Evolutionary conservation across 2,888 invertebrate species (phyloP).

Genomic region (Leptinotarsa rubiginosa): DNA sequence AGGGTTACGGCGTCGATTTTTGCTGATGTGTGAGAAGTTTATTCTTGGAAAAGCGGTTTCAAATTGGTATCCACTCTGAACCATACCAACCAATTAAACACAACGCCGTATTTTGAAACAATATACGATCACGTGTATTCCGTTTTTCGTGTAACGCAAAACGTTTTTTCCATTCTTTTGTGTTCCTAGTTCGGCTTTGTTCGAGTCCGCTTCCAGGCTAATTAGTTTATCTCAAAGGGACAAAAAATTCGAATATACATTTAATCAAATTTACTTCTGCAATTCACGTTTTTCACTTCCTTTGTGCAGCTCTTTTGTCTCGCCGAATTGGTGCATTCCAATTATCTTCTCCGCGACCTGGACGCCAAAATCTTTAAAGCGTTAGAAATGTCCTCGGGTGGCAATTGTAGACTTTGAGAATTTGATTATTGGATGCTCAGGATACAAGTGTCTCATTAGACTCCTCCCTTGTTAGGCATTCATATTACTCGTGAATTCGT

Average conservation of each 20-base stretch:
- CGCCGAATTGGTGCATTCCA: slow-evolving; percentile 11
- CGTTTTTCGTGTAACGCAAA: slow-evolving; percentile 1
- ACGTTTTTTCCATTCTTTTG: slow-evolving; percentile 2
- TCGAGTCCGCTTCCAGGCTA: neutral
- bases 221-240: slow-evolving; percentile 23
- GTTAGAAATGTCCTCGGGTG: neutral
- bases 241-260: slow-evolving; percentile 29
- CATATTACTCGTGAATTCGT: too few species aligned
- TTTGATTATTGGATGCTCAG: too few species aligned
- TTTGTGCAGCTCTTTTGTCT: slow-evolving; percentile 18
- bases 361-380: neutral
- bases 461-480: too few species aligned
- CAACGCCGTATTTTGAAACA: neutral
- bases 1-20: too few species aligned
- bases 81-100: neutral
- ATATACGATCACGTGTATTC: slow-evolving; percentile 8
- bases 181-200: neutral
- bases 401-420: neutral
- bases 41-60: neutral
- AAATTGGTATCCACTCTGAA: neutral
- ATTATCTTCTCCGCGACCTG: slow-evolving; percentile 2
- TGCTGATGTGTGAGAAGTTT: too few species aligned
- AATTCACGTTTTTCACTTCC: slow-evolving; percentile 25
- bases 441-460: too few species aligned
- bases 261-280: slow-evolving; percentile 26